Evolutionary conservation across 2,797 vertebrate species (phyloP).

Genomic region (Knipowitschia caucasica): DNA sequence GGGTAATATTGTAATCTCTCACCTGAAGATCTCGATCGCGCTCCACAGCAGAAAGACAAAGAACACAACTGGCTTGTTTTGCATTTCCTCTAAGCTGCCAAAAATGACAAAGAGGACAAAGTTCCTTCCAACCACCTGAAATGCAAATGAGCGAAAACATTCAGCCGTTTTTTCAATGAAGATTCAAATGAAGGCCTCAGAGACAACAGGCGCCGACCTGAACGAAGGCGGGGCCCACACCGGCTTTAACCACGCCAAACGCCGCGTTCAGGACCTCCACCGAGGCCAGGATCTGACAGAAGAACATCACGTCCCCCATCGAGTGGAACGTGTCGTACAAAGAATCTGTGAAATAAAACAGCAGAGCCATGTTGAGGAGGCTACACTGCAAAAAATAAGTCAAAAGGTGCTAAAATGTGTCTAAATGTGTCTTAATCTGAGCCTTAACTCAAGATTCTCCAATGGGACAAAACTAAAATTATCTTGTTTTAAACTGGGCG

Average conservation of each 20-base stretch:
- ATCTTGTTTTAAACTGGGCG: too few species aligned
- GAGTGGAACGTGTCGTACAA: slow-evolving; percentile 93
- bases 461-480: too few species aligned
- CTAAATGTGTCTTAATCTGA: too few species aligned
- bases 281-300: slow-evolving; percentile 89
- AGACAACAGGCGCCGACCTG: slow-evolving; percentile 73
- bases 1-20: too few species aligned
- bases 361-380: too few species aligned
- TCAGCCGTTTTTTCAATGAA: neutral
- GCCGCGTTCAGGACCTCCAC: slow-evolving; percentile 89
- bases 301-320: slow-evolving; percentile 92
- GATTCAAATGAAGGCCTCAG: neutral
- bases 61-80: slow-evolving; percentile 89
- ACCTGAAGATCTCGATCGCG: slow-evolving; percentile 88
- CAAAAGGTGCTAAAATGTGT: too few species aligned
- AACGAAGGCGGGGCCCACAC: slow-evolving; percentile 79
- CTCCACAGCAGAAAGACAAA: slow-evolving; percentile 96
- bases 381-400: too few species aligned
- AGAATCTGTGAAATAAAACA: too few species aligned
- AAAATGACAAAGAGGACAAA: slow-evolving; percentile 92
- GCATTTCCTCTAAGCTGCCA: slow-evolving; percentile 91
- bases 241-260: slow-evolving; percentile 85
- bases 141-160: slow-evolving; percentile 7
- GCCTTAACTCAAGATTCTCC: too few species aligned
- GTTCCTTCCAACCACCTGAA: slow-evolving; percentile 88